Evolutionary conservation across 2,797 vertebrate species (phyloP), one percentile per base, ranked within the genome.

Genomic region (Pelodytes ibericus): DNA sequence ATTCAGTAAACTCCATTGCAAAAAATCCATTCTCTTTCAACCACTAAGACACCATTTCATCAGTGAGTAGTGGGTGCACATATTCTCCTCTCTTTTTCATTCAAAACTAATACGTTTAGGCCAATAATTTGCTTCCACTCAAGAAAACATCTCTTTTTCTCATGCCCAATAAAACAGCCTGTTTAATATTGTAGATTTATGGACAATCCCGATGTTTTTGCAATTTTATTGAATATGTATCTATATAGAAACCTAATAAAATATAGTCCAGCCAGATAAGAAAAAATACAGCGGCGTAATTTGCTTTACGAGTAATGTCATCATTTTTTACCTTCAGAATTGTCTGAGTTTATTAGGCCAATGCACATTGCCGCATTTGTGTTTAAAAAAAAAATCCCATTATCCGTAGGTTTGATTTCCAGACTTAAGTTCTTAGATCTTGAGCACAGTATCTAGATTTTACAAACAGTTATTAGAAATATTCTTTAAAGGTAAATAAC

Each of bases 401-500:
- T 70, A 84, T 85, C 79, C 51, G 62, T 63, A 84, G 75, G 60
- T 74, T 82, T 89, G 85, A 92, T 90, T 91, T 90, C 88, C 67
- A 72, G 80, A 77, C 65, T 77, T 81, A 74, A 66, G 80, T 87
- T 30, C 27, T 84, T 84, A 85, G 83, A 89, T 86, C 89, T 89
- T 85, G 86, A 88, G 84, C 84, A 88, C 88, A 90, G 89, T 89
- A 90, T 88, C 90, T 91, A 88, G 86, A 82, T 83, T 86, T 77
- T 84, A 84, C 84, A 86, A 83, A 85, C 81, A 81, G 90, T 44
- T 87, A 87, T 89, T 90, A 89, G 84, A 78, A 0, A 53, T 88
- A 90, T 90, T 90, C 88, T 92, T n/a, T 90, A 88, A 90, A 89
- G 85, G 89, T 91, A 92, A 93, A 92, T 91, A 92, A 92, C 86